phyloP scores from a whole-genome alignment of 2,113 vertebrate species.

The Forbesichthys papilliferus region DNA sequence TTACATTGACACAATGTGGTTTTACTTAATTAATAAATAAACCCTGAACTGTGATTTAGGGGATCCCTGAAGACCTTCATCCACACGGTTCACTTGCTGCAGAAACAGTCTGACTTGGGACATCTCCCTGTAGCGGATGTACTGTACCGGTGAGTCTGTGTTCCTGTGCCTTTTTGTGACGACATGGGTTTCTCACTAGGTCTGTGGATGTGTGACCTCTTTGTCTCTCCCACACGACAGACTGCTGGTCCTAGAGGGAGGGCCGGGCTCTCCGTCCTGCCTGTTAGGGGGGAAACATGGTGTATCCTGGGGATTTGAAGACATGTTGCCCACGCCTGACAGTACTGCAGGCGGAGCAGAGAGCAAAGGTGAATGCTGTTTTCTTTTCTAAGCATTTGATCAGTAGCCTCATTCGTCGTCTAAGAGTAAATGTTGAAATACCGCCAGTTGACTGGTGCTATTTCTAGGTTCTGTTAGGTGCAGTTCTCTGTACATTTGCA shows the following conservation, averaged over 20 bases:
- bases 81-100: slow-evolving; percentile 96
- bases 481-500: no score
- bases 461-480: no score
- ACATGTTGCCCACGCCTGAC: slow-evolving; percentile 95
- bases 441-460: no score
- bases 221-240: slow-evolving; percentile 66
- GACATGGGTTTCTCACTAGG: background rate
- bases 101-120: slow-evolving; percentile 94
- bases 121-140: slow-evolving; percentile 94
- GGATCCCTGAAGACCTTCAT: slow-evolving; percentile 98
- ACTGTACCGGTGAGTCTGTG: slow-evolving; percentile 86
- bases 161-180: background rate
- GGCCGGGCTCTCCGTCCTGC: slow-evolving; percentile 95
- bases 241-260: slow-evolving; percentile 93
- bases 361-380: slow-evolving; percentile 84
- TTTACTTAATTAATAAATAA: background rate
- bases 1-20: background rate
- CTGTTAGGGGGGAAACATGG: slow-evolving; percentile 94
- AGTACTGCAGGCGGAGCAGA: slow-evolving; percentile 86
- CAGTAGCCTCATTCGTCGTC: no score
- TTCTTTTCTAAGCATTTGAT: background rate
- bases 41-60: slow-evolving; percentile 74
- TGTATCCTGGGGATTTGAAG: slow-evolving; percentile 98
- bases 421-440: no score
- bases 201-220: slow-evolving; percentile 12